phyloP scores from a whole-genome alignment of 2,888 invertebrate genomes.

The Nomada fucata region DNA sequence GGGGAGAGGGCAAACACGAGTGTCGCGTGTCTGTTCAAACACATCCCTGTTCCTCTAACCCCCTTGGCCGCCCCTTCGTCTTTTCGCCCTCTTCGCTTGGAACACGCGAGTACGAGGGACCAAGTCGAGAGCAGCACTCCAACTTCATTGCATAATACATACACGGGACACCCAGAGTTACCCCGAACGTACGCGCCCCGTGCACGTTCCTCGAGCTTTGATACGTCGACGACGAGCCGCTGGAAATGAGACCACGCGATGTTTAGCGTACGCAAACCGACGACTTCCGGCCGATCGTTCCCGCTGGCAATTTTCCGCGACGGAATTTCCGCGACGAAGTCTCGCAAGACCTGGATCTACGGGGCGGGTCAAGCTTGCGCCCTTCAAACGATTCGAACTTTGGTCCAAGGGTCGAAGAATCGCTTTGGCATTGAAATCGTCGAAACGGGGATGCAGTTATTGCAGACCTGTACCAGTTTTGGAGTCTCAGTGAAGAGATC shows the following conservation, averaged over 20 bases:
- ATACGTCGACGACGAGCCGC: slow-evolving; percentile 30
- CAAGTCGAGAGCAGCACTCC: slow-evolving; percentile 68
- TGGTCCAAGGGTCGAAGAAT: too few species aligned
- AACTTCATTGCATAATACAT: slow-evolving; percentile 76
- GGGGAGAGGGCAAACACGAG: slow-evolving; percentile 74
- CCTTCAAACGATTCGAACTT: too few species aligned
- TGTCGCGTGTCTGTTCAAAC: slow-evolving; percentile 83
- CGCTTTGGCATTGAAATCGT: too few species aligned
- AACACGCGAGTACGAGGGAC: slow-evolving; percentile 54
- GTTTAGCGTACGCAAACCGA: slow-evolving; percentile 2
- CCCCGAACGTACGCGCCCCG: slow-evolving; percentile 20
- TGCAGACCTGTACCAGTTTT: too few species aligned
- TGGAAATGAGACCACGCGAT: slow-evolving; percentile 1
- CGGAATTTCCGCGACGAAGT: too few species aligned
- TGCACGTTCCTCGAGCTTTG: slow-evolving; percentile 48
- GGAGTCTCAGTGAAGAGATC: background rate
- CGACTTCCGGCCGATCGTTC: background rate
- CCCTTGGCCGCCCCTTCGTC: slow-evolving; percentile 12
- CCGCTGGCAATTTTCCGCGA: too few species aligned
- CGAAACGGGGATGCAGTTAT: too few species aligned
- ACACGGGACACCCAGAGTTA: slow-evolving; percentile 52
- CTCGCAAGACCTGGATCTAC: too few species aligned
- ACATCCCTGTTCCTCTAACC: slow-evolving; percentile 59
- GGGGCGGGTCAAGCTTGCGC: too few species aligned
- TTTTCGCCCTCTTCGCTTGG: slow-evolving; percentile 56